These are phyloP conservation scores for Acromyrmex charruanus DNA, from an alignment of 1,140 invertebrate species.

Conservation along the genomic window DNA sequence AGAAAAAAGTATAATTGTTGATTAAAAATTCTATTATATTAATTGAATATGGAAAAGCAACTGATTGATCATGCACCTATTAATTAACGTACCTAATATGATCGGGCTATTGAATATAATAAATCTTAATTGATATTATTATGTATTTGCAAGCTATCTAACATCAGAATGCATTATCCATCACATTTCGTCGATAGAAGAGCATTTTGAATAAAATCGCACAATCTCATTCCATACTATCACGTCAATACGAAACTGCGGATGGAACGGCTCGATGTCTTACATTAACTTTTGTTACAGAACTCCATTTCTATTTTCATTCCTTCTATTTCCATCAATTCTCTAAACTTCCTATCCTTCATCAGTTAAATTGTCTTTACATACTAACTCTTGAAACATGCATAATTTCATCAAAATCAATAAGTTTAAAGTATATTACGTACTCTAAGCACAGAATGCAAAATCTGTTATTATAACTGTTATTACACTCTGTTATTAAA, in stretches of 20 bases:
- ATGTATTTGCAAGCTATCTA: background rate
- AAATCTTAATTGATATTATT: background rate
- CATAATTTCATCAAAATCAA: background rate
- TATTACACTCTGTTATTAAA: no score
- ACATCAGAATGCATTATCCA: background rate
- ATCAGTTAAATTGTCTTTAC: background rate
- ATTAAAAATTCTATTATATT: conserved; percentile 19
- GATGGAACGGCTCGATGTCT: conserved; percentile 17
- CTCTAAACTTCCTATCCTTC: background rate
- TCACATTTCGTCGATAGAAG: background rate
- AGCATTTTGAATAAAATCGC: conserved; percentile 26
- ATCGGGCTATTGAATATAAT: background rate
- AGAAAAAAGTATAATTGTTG: background rate
- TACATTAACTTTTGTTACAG: background rate
- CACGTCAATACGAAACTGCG: conserved; percentile 29
- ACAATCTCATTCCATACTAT: conserved; percentile 41
- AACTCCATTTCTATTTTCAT: background rate
- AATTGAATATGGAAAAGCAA: background rate
- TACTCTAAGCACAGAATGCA: background rate
- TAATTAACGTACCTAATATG: background rate
- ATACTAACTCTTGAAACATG: background rate
- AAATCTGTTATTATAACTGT: background rate
- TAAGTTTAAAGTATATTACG: background rate
- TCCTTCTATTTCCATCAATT: background rate
- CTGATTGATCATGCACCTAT: background rate